Base-by-base conservation (phyloP, 2,797 vertebrate species). In the Gouania willdenowi region DNA sequence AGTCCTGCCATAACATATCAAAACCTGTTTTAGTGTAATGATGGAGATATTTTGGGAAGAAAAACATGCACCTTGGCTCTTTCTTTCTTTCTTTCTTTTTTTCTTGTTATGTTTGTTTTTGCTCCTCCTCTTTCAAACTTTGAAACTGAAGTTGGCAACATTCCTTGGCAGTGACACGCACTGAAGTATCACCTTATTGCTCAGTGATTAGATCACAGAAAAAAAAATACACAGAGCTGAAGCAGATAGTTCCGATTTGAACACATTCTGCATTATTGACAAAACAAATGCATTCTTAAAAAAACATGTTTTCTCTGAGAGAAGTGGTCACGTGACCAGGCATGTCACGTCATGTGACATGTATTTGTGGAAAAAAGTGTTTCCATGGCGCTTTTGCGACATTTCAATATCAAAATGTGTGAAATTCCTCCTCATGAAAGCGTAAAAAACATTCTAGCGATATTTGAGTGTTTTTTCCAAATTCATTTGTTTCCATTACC, bases 1-100 rank as follows among this genome's bases (percentile, higher is more conserved):
- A 93, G 77, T 92, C 95, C 47, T 93, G 94, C 92, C 89, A 54
- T 89, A 75, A 94, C 95, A 90, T 89, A 96, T 95, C 92, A 75
- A 85, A 84, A 89, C 87, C 84, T 88, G 89, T 91, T 93, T 92
- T 92, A 92, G 87, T 84, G 83, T 90, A 92, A 93, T 88, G 89
- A 87, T 87, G 65, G 65, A 77, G 42, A 71, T 58, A 66, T 75
- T 63, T 19, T 6, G 8, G 8, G 8, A 5, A 16, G 29, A 16
- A 30, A 30, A 78, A 82, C 11, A 63, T 63, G 67, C 32, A 52
- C 46, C 30, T 51, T 22, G 51, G 75, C 49, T 59, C 59, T 77
- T 77, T 58, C 33, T 67, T 47, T 66, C 59, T 41, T 41, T 20
- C 51, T 58, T 59, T 48, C 46, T 69, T 63, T 73, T 55, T 51